phyloP scores from a whole-genome alignment of 2,888 invertebrate species.

The Pollenia amentaria region DNA sequence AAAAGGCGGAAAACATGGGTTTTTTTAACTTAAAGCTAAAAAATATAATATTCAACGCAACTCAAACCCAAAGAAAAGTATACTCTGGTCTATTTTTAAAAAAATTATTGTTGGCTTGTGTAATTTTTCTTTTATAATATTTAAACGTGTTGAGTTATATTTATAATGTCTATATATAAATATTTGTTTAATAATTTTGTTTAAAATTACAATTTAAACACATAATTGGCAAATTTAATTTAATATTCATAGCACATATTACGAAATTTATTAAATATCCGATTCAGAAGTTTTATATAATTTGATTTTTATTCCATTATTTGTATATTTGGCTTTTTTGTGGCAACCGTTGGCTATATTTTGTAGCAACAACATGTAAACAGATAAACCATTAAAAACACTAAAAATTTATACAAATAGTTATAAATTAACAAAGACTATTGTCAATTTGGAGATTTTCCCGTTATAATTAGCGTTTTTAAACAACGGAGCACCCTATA shows the following conservation, averaged over 20 bases:
- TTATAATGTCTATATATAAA: too few relatives aligned
- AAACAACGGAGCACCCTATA: too few relatives aligned
- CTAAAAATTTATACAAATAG: constrained; percentile 1
- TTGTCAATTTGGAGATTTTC: too few relatives aligned
- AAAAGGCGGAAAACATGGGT: too few relatives aligned
- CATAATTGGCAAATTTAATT: constrained; percentile 1
- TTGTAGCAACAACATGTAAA: constrained; percentile 16
- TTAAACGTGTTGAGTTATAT: too few relatives aligned
- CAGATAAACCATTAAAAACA: constrained; percentile 28
- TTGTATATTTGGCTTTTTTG: background rate
- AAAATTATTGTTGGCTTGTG: too few relatives aligned
- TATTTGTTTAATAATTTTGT: too few relatives aligned
- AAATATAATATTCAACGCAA: too few relatives aligned
- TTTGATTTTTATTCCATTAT: constrained; percentile 3
- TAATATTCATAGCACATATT: constrained; percentile 61
- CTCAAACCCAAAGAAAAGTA: too few relatives aligned
- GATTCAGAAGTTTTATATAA: constrained; percentile 28
- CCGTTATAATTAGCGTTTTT: too few relatives aligned
- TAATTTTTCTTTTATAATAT: background rate
- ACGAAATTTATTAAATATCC: constrained; percentile 52
- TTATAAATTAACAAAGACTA: background rate
- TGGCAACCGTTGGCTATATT: constrained; percentile 9
- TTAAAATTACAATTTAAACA: background rate
- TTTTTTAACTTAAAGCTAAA: too few relatives aligned
- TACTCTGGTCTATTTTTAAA: too few relatives aligned